A percentile compares a stretch with the other conserved stretches of the same genome.
Conservation (phyloP, 1,140 invertebrate genomes). For the Drosophila lowei region DNA sequence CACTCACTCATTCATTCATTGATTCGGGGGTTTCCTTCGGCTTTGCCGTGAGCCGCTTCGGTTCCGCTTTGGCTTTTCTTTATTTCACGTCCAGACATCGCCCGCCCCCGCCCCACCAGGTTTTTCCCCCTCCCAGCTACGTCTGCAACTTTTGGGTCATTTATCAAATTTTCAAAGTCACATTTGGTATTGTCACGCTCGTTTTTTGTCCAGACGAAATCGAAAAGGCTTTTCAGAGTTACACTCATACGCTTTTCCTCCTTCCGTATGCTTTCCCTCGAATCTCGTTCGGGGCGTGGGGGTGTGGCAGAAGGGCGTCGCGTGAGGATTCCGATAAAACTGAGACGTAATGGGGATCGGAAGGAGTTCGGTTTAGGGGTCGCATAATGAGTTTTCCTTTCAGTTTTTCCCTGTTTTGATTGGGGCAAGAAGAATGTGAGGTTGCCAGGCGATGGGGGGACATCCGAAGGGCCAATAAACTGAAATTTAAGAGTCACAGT, state of each 20-base stretch:
- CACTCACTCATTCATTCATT: conserved; percentile 13
- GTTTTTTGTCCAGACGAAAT: conserved; percentile 50
- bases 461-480: conserved; percentile 1
- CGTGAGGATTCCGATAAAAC: conserved; percentile 73
- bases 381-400: conserved; percentile 74
- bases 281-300: conserved; percentile 1
- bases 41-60: conserved; percentile 54
- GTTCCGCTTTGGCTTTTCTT: conserved; percentile 68
- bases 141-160: conserved; percentile 67
- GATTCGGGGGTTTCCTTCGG: conserved; percentile 13
- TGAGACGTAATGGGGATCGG: conserved; percentile 61
- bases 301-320: conserved; percentile 37
- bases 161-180: conserved; percentile 82
- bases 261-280: not conserved
- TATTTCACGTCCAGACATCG: conserved; percentile 67
- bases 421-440: conserved; percentile 29
- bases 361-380: conserved; percentile 32
- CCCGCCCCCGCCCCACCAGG: conserved; percentile 27
- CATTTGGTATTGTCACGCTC: conserved; percentile 80
- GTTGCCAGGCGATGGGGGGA: not conserved
- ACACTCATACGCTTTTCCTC: not conserved
- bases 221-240: conserved; percentile 58
- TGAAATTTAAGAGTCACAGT: conserved; percentile 39
- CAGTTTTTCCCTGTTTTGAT: conserved; percentile 36
- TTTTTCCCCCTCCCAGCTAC: conserved; percentile 5